Conservation (phyloP, 2,113 vertebrate species). For the Paradoxurus hermaphroditus region DNA sequence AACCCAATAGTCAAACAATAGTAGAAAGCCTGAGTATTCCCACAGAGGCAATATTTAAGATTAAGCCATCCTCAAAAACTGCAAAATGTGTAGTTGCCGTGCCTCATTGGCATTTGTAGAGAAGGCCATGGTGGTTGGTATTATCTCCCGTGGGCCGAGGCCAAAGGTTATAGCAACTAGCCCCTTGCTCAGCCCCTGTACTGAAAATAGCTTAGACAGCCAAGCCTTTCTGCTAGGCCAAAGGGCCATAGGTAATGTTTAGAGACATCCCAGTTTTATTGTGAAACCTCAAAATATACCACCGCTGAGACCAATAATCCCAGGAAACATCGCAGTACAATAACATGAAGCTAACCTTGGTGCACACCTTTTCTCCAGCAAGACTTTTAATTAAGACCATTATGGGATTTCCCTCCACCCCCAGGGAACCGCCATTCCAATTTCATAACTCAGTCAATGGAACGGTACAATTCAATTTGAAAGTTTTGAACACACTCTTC, state of each 20-base stretch:
- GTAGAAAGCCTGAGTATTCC: not conserved
- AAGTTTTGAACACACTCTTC: slow-evolving; percentile 42
- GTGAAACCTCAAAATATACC: slow-evolving; percentile 33
- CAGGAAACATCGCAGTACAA: not conserved
- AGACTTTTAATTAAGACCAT: slow-evolving; percentile 58
- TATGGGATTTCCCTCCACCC: not conserved
- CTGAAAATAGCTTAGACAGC: not conserved
- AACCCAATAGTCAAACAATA: not conserved
- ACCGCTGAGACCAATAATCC: slow-evolving; percentile 29
- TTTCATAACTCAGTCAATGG: slow-evolving; percentile 28
- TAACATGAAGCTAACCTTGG: not conserved
- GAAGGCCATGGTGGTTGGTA: not conserved
- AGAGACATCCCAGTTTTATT: not conserved
- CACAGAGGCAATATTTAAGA: not conserved
- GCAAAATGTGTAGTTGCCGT: not conserved
- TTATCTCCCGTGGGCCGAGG: not conserved
- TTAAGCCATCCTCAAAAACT: not conserved
- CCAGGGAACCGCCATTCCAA: not conserved
- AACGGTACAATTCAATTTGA: slow-evolving; percentile 39
- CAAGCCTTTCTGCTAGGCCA: not conserved
- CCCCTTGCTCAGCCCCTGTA: not conserved
- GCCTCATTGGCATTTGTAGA: not conserved
- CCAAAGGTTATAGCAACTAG: not conserved
- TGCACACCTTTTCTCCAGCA: not conserved
- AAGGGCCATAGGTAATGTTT: not conserved